These are phyloP conservation scores for Tetramorium parvispinum DNA, from an alignment of 1,140 invertebrate genomes.

Conservation along the genomic window DNA sequence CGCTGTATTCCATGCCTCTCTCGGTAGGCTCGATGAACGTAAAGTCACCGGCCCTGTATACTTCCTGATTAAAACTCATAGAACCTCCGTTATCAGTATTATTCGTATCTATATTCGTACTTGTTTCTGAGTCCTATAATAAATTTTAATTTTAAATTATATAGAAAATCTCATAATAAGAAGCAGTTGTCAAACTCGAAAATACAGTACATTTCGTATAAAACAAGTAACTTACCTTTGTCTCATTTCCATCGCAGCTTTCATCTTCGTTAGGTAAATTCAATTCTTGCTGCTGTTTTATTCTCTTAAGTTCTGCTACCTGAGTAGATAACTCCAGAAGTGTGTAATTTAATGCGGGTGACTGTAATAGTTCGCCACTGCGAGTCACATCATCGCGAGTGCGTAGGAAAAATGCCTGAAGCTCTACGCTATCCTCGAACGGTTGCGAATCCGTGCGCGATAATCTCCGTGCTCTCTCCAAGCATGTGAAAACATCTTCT, in stretches of 20 bases:
- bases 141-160: conserved; percentile 57
- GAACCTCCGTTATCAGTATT: conserved; percentile 84
- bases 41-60: conserved; percentile 94
- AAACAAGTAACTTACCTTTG: conserved; percentile 76
- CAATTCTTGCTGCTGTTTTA: conserved; percentile 91
- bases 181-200: not conserved
- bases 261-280: conserved; percentile 90
- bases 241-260: conserved; percentile 86
- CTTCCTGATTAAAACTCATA: conserved; percentile 90
- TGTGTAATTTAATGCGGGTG: conserved; percentile 94
- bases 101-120: conserved; percentile 68
- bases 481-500: conserved; percentile 97
- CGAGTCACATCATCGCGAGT: conserved; percentile 91
- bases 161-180: not conserved
- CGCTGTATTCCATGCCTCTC: conserved; percentile 92
- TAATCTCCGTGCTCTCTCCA: conserved; percentile 94
- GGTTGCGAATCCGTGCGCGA: conserved; percentile 97
- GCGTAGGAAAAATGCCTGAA: conserved; percentile 96
- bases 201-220: not conserved
- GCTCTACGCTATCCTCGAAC: conserved; percentile 97
- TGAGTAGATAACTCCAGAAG: conserved; percentile 90
- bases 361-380: conserved; percentile 92
- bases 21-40: conserved; percentile 94
- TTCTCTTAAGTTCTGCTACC: conserved; percentile 91
- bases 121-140: conserved; percentile 76